A percentile compares a stretch with the other conserved stretches of the same genome.
Conservation (phyloP, 2,113 vertebrate species). For the Hyaena hyaena region DNA sequence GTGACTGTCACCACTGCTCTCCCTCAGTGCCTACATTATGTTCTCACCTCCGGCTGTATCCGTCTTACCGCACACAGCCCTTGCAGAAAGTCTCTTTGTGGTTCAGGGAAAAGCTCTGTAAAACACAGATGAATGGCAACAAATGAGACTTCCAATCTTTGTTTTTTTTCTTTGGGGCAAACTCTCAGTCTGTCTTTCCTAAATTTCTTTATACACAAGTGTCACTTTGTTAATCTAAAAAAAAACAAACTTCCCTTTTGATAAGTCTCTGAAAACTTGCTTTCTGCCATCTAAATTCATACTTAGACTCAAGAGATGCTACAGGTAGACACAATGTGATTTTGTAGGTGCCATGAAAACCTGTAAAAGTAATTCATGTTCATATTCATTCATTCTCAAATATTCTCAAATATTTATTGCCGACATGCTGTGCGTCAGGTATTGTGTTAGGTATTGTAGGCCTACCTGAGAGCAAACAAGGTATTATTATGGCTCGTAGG, state of each 20-base stretch:
- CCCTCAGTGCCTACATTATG: background rate
- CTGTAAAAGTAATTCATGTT: background rate
- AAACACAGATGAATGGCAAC: background rate
- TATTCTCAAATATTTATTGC: background rate
- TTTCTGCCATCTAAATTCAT: background rate
- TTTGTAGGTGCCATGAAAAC: background rate
- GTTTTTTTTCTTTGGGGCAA: conserved; percentile 4
- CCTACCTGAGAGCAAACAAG: background rate
- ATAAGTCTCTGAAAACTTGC: background rate
- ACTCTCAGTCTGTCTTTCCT: background rate
- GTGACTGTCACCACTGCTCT: background rate
- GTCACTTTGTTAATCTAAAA: background rate
- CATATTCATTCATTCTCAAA: background rate
- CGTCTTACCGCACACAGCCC: background rate
- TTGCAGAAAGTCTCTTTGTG: background rate
- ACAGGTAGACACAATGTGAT: background rate
- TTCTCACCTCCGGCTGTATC: background rate
- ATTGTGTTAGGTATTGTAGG: background rate
- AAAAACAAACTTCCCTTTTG: background rate
- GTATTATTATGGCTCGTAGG: background rate
- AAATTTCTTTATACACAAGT: background rate
- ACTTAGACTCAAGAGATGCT: background rate
- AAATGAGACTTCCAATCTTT: background rate
- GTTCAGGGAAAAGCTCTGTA: background rate
- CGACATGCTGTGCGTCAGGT: background rate